phyloP scores from a whole-genome alignment of 53 echinoderm and acorn worm species.

The Patiria pectinifera region DNA sequence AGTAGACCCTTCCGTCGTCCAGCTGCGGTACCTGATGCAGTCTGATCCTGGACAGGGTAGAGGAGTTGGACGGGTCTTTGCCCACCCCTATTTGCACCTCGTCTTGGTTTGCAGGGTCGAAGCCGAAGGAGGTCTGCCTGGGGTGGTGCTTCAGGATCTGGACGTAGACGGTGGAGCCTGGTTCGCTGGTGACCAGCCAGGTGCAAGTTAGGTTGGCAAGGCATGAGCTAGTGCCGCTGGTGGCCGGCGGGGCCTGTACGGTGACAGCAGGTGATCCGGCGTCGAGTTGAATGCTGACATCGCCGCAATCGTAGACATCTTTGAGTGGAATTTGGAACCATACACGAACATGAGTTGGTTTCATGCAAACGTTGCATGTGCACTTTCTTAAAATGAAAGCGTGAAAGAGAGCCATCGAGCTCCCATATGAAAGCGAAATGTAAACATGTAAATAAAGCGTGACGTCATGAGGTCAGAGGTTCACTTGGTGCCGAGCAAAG shows the following conservation, averaged over 20 bases:
- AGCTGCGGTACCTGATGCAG: neutral
- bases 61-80: neutral
- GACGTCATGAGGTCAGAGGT: too few species aligned
- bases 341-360: too few species aligned
- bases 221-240: neutral
- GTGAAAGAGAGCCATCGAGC: too few species aligned
- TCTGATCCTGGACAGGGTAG: neutral
- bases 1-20: constrained; percentile 36
- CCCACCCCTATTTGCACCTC: neutral
- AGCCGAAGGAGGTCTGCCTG: neutral
- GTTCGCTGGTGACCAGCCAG: neutral
- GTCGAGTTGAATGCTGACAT: neutral
- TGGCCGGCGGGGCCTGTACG: neutral
- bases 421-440: too few species aligned
- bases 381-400: too few species aligned
- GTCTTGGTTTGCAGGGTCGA: neutral
- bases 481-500: too few species aligned
- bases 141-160: neutral
- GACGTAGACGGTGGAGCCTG: neutral
- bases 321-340: neutral
- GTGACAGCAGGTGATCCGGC: neutral
- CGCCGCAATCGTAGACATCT: neutral
- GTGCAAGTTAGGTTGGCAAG: neutral
- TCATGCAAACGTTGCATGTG: too few species aligned
- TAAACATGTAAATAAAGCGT: too few species aligned